phyloP scores from a whole-genome alignment of 2,797 vertebrate genomes.

The Morus bassanus region DNA sequence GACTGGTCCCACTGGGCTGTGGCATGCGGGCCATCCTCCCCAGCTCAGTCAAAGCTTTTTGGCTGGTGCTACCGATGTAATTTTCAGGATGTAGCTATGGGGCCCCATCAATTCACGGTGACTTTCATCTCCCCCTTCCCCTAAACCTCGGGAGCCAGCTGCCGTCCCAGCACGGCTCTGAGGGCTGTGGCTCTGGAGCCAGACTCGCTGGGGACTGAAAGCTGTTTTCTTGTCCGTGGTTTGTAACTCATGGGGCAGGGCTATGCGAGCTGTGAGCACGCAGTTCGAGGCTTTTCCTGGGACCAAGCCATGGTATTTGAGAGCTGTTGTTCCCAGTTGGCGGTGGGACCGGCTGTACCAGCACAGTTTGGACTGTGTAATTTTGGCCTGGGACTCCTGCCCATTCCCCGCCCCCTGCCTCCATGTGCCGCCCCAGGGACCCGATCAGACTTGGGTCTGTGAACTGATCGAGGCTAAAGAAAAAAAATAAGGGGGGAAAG shows the following conservation, averaged over 20 bases:
- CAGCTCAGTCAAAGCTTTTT: neutral
- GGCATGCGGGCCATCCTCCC: accelerated
- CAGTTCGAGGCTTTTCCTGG: neutral
- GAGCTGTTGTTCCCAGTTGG: constrained; percentile 17
- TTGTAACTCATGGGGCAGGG: neutral
- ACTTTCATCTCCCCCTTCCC: neutral
- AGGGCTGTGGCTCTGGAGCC: neutral
- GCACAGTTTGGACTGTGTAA: constrained; percentile 40
- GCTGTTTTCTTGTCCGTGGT: neutral
- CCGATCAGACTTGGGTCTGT: neutral
- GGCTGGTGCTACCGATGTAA: neutral
- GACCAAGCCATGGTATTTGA: constrained; percentile 19
- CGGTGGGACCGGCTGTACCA: neutral
- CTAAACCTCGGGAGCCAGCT: neutral
- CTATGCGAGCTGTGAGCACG: accelerated
- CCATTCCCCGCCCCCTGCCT: neutral
- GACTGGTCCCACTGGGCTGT: neutral
- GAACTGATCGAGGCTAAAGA: neutral
- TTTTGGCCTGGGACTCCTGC: constrained; percentile 40
- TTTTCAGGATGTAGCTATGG: neutral
- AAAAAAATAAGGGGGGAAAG: neutral
- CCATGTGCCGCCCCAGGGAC: neutral
- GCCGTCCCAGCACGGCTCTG: neutral
- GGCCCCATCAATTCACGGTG: neutral
- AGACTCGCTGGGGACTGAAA: neutral